Evolutionary conservation across 2,797 vertebrate species (phyloP).

Genomic region (Mormyrus proboscirostris): DNA sequence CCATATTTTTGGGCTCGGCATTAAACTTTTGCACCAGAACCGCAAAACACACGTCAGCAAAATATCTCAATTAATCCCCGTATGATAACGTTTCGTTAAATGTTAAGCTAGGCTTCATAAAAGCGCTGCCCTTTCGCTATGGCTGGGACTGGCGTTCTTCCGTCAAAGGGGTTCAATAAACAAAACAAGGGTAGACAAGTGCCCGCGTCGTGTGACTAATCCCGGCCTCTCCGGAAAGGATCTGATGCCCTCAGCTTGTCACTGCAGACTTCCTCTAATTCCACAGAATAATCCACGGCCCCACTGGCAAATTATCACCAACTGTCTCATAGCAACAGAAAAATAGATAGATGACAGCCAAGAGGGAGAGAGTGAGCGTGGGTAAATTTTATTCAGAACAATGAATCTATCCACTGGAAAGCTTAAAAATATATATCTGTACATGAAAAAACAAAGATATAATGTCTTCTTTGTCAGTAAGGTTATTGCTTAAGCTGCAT

Average conservation of each 20-base stretch:
- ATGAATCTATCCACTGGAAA: conserved; percentile 44
- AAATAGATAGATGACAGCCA: conserved; percentile 34
- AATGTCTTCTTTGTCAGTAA: conserved; percentile 12
- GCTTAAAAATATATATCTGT: conserved; percentile 48
- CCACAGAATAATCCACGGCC: conserved; percentile 28
- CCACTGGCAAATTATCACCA: conserved; percentile 22
- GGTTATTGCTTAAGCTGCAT: background rate
- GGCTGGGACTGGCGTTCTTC: background rate
- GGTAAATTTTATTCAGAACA: conserved; percentile 24
- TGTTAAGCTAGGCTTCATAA: background rate
- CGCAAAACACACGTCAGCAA: background rate
- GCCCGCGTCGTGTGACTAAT: conserved; percentile 12
- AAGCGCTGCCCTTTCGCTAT: background rate
- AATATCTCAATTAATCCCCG: background rate
- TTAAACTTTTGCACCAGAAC: background rate
- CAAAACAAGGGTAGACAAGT: conserved; percentile 14
- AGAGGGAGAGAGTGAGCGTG: conserved; percentile 25
- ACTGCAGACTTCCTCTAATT: conserved; percentile 20
- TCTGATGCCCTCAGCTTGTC: conserved; percentile 14
- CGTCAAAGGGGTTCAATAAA: conserved; percentile 17
- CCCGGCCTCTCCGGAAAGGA: conserved; percentile 11
- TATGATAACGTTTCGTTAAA: background rate
- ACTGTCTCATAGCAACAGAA: conserved; percentile 32
- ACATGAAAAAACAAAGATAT: conserved; percentile 27
- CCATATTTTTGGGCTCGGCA: background rate